Evolutionary conservation across 2,113 vertebrate genomes (phyloP).

Genomic region (Oryzias curvinotus): DNA sequence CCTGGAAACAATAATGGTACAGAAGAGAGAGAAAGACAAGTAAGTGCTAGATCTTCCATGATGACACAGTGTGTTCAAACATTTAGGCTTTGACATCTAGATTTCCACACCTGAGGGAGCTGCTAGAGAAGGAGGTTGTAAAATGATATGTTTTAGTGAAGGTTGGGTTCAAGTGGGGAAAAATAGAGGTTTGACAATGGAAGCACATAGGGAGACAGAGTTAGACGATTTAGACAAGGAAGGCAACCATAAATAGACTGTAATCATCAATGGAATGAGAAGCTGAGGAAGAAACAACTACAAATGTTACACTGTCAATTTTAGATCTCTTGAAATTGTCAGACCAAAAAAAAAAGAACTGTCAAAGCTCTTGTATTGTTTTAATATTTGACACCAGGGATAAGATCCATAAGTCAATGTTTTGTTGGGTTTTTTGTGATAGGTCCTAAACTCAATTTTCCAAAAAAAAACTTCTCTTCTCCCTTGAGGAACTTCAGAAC

Average conservation of each 20-base stretch:
- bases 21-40: conserved; percentile 4
- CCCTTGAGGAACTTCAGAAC: no score
- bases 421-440: neutral
- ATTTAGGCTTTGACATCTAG: neutral
- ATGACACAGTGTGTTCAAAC: conserved; percentile 16
- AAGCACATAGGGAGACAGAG: neutral
- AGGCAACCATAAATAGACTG: neutral
- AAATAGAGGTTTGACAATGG: neutral
- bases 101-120: neutral
- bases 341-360: neutral
- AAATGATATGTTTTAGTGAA: conserved; percentile 4
- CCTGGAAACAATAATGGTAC: conserved; percentile 35
- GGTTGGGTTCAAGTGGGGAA: conserved; percentile 2
- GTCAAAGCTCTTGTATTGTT: neutral
- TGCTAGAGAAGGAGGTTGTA: conserved; percentile 4
- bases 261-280: neutral
- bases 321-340: neutral
- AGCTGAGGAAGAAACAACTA: neutral
- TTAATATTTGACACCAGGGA: neutral
- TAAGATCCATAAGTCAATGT: neutral
- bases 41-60: neutral
- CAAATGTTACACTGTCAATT: neutral
- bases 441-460: neutral
- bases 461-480: no score
- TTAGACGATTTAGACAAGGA: neutral